These are phyloP conservation scores for Cheilosia urbana DNA, from an alignment of 2,888 invertebrate species.

Conservation along the genomic window DNA sequence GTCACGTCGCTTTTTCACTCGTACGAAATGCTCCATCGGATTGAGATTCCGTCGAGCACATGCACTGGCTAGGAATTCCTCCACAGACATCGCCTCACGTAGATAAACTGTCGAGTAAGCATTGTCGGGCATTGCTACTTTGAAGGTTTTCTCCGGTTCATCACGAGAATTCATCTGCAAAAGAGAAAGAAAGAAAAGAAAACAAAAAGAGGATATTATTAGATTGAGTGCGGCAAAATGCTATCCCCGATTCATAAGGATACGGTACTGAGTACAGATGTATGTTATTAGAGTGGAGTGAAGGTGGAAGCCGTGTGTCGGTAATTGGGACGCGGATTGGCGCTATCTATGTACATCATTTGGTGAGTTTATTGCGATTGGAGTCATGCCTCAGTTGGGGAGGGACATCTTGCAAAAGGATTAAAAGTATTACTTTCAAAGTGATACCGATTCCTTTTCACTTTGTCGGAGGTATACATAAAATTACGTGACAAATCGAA, in stretches of 20 bases:
- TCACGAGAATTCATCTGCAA: slow-evolving; percentile 93
- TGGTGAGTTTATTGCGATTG: neutral
- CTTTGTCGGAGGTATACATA: neutral
- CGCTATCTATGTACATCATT: slow-evolving; percentile 32
- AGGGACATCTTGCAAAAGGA: neutral
- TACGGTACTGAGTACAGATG: neutral
- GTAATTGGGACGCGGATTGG: slow-evolving; percentile 36
- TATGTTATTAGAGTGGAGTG: neutral
- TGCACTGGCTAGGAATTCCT: slow-evolving; percentile 96
- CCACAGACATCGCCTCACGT: slow-evolving; percentile 96
- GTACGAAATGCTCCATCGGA: slow-evolving; percentile 97
- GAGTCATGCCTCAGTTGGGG: neutral
- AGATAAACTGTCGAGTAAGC: slow-evolving; percentile 93
- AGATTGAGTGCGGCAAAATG: slow-evolving; percentile 6
- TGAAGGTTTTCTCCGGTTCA: slow-evolving; percentile 93
- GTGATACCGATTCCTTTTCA: neutral
- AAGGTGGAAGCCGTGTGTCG: slow-evolving; percentile 10
- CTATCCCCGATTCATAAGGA: slow-evolving; percentile 26
- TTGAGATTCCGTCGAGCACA: slow-evolving; percentile 96
- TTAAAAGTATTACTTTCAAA: slow-evolving; percentile 14
- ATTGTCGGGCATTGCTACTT: slow-evolving; percentile 95
- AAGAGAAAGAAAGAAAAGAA: slow-evolving; percentile 80
- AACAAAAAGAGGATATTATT: slow-evolving; percentile 28
- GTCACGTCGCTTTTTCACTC: slow-evolving; percentile 96
- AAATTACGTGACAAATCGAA: slow-evolving; percentile 32